Evolutionary conservation across 1,140 invertebrate genomes (phyloP).

Genomic region (Oryctes rhinoceros): DNA sequence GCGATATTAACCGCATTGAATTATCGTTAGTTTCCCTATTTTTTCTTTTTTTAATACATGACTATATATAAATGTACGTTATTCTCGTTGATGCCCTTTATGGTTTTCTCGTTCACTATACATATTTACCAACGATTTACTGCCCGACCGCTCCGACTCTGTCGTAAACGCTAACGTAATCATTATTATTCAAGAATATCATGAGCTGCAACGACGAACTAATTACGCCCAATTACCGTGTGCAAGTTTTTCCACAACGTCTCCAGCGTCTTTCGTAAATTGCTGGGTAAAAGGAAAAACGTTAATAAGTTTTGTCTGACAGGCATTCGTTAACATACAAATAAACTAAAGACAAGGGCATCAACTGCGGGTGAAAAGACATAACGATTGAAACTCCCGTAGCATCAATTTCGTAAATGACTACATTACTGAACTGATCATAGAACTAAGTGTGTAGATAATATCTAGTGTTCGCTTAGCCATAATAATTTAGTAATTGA

Average conservation of each 20-base stretch:
- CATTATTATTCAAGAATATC: conserved; percentile 34
- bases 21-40: too few species aligned
- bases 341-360: conserved; percentile 1
- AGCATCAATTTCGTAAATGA: background rate
- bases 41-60: too few species aligned
- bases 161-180: conserved; percentile 29
- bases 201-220: conserved; percentile 25
- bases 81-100: background rate
- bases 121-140: conserved; percentile 30
- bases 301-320: conserved; percentile 27
- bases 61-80: background rate
- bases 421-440: too few species aligned
- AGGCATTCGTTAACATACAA: conserved; percentile 32
- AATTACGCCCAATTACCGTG: conserved; percentile 28
- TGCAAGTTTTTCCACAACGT: conserved; percentile 24
- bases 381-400: background rate
- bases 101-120: conserved; percentile 14
- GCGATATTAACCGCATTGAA: too few species aligned
- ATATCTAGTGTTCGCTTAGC: too few species aligned
- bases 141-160: conserved; percentile 14
- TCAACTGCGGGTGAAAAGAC: background rate
- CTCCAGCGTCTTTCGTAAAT: background rate
- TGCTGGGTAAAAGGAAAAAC: conserved; percentile 13
- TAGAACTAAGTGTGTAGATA: too few species aligned
- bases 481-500: too few species aligned